Evolutionary conservation across 2,888 invertebrate genomes (phyloP).

Genomic region (Ormyrus pomaceus): DNA sequence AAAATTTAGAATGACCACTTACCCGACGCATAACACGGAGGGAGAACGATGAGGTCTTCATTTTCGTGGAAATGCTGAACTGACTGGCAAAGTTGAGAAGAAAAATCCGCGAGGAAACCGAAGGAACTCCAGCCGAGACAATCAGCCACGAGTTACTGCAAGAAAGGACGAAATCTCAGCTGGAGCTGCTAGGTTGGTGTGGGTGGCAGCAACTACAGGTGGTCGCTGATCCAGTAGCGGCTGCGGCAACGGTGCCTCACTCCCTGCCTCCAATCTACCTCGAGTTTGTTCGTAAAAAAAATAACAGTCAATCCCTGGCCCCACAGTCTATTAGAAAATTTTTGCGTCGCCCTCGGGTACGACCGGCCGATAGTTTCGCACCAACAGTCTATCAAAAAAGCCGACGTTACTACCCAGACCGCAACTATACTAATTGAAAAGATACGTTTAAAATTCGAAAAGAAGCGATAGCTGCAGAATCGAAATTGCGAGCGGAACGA

Average conservation of each 20-base stretch:
- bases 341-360: too few relatives aligned
- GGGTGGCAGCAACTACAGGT: slow-evolving; percentile 68
- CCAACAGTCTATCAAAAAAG: neutral
- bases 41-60: slow-evolving; percentile 88
- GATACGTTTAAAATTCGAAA: neutral
- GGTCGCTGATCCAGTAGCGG: slow-evolving; percentile 63
- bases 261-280: slow-evolving; percentile 24
- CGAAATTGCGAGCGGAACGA: neutral
- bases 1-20: slow-evolving; percentile 72
- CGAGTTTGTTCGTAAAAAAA: neutral
- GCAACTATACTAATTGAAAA: neutral
- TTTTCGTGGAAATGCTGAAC: slow-evolving; percentile 75
- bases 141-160: neutral
- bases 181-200: slow-evolving; percentile 12
- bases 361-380: neutral
- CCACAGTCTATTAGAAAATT: too few relatives aligned
- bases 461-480: neutral
- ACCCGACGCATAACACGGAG: slow-evolving; percentile 88
- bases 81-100: slow-evolving; percentile 4
- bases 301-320: too few relatives aligned
- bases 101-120: neutral
- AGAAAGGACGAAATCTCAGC: slow-evolving; percentile 11
- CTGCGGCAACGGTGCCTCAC: slow-evolving; percentile 11
- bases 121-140: neutral
- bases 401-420: neutral